Base-by-base conservation (phyloP, 1,140 invertebrate species). In the Anoplophora glabripennis region DNA sequence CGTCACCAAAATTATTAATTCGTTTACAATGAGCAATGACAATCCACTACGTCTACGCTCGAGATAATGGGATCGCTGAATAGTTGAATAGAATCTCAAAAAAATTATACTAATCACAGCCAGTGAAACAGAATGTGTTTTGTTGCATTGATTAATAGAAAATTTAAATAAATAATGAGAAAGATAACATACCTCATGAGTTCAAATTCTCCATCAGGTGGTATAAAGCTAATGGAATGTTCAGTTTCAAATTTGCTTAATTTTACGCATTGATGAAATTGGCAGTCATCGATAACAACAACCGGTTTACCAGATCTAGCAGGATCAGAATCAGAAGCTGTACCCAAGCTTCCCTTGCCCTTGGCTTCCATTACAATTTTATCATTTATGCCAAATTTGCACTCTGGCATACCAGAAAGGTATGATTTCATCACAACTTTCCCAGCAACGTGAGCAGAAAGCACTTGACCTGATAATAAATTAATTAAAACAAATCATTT, bases 401-500 rank as follows among this genome's bases (percentile, higher is more conserved):
- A 99, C 76, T 99, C 98, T 0, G 98, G 98, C 98, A 99, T 99
- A 21, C 98, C 98, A 37, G 95, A 98, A 21, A 99, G 79, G 75
- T 99, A 99, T 0, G 95, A 98, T 78, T 99, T 99, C 97, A 99
- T 99, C 0, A 99, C 93, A 37, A 99, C 96, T 77, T 98, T 98
- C 35, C 98, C 98, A 59, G 98, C 97, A 17, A 99, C 98, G 76
- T 99, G 97, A 48, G 98, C 96, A 35, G 95, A 98, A 28, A 99
- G 79, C 12, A 99, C 96, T 84, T 99, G 98, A 59, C 97, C 89
- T 92, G 69, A 53, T 81, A 73, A 55, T 37, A 33, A 51, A 41
- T 28, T 7, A 52, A 46, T 12, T 12, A 14, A 44, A 40, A 45
- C 7, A 1, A 49, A 44, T 44, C 5, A 54, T 3, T 3, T 40